Base-by-base conservation (phyloP, 2,888 invertebrate genomes). In the Heliconius hortense region DNA sequence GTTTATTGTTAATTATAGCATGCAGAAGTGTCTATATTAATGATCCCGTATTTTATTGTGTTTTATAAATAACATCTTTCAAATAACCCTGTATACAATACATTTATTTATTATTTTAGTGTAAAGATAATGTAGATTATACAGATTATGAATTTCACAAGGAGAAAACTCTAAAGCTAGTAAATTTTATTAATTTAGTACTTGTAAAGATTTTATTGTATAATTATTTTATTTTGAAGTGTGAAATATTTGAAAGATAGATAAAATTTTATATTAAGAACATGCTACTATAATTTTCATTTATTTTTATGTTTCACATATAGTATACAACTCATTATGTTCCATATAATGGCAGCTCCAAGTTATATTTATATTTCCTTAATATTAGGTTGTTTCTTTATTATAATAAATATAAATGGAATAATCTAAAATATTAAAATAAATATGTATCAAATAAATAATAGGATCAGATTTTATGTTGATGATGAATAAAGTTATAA, bases 261-360 rank as follows among this genome's bases (percentile, higher is more conserved):
- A 71, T 60, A 71, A 39, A 39, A 71, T 2, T 24, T 26, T 39
- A 39, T 43, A 18, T 56, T 56, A 56, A 56, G 56, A 5, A 43
- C 28, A 66, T 39, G 53, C 28, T 39, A 35, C 24, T n/a, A 62
- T 18, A 10, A 26, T 28, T 21, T 71, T 71, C 10, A 24, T 39
- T 39, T 31, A 48, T 18, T 48, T 18, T 48, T 48, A 48, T 48
- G 26, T 62, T 24, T n/a, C 21, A n/a, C 35, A 18, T 62, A 62
- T 60, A 71, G 35, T 71, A 39, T 60, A 71, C 24, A 24, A 26
- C 53, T 31, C 31, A 3, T 48, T 67, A 43, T 26, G 18, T 48
- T 78, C 74, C 73, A 80, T 79, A 74, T 77, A 78, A 83, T 82
- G 81, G 84, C 56, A n/a, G 56, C 56, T n/a, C n/a, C 48, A 48